Percentiles rank a stretch among this genome's conserved stretches.
Conservation (phyloP, 2,888 invertebrate genomes). For the Crepidodera aurea region DNA sequence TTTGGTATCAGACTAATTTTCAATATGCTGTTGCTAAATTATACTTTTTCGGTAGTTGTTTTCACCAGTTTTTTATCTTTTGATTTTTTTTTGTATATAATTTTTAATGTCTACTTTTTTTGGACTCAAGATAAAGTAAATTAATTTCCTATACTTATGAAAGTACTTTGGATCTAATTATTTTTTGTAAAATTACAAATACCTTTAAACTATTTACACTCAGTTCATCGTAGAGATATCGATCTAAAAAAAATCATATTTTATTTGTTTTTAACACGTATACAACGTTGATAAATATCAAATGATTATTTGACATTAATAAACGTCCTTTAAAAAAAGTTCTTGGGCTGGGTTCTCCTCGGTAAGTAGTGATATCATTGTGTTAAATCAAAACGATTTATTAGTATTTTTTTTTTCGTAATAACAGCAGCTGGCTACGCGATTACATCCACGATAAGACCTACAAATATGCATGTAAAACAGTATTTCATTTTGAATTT, state of each 20-base stretch:
- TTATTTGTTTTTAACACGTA: neutral
- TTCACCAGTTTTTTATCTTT: too few relatives aligned
- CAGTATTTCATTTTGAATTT: constrained; percentile 7
- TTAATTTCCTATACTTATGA: too few relatives aligned
- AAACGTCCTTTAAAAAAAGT: neutral
- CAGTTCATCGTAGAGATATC: neutral
- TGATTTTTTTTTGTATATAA: too few relatives aligned
- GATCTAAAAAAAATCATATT: neutral
- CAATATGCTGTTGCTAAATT: too few relatives aligned
- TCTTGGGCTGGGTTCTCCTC: constrained; percentile 1
- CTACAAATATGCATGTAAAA: constrained; percentile 10
- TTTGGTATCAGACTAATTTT: too few relatives aligned
- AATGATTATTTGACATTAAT: constrained; percentile 7
- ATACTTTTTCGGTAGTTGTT: too few relatives aligned
- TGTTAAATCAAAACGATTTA: constrained; percentile 15
- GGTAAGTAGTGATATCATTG: constrained; percentile 8
- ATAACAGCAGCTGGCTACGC: neutral
- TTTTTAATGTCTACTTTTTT: too few relatives aligned
- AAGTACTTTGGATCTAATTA: too few relatives aligned
- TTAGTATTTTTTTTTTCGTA: constrained; percentile 1
- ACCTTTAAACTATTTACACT: too few relatives aligned
- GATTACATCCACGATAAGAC: constrained; percentile 6
- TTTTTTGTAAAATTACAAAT: too few relatives aligned
- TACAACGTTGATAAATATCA: neutral
- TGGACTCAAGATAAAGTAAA: too few relatives aligned